Conservation (phyloP, 2,797 vertebrate genomes). For the Diplodus puntazzo region DNA sequence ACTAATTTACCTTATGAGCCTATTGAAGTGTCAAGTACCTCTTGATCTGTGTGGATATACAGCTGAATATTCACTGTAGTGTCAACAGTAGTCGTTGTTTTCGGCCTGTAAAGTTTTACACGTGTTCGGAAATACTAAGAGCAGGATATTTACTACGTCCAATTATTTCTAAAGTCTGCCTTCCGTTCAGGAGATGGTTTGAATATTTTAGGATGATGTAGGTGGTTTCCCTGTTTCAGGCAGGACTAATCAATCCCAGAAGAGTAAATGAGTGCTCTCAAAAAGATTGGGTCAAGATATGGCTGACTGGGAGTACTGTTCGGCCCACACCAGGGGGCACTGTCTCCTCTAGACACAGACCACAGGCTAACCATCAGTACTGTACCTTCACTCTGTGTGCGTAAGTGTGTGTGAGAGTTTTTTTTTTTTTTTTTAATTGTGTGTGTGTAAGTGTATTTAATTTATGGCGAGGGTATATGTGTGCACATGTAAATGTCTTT, state of each 20-base stretch:
- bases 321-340: conserved; percentile 85
- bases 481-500: conserved; percentile 34
- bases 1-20: neutral
- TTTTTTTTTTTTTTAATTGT: neutral
- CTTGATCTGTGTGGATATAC: neutral
- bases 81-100: neutral
- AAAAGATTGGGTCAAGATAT: conserved; percentile 62
- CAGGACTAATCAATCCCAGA: conserved; percentile 72
- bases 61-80: neutral
- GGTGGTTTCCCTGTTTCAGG: conserved; percentile 39
- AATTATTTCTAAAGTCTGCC: neutral
- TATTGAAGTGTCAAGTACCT: neutral
- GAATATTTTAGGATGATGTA: conserved; percentile 11
- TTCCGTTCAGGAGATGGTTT: conserved; percentile 10
- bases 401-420: conserved; percentile 10
- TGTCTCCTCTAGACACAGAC: conserved; percentile 83
- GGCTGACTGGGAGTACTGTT: conserved; percentile 69
- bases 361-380: conserved; percentile 43
- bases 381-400: conserved; percentile 29
- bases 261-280: conserved; percentile 57
- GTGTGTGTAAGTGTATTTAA: conserved; percentile 7
- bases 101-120: neutral
- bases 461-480: conserved; percentile 12
- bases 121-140: neutral
- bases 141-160: neutral